Evolutionary conservation across 2,888 invertebrate genomes (phyloP).

Genomic region (Sminthurinus aureus): DNA sequence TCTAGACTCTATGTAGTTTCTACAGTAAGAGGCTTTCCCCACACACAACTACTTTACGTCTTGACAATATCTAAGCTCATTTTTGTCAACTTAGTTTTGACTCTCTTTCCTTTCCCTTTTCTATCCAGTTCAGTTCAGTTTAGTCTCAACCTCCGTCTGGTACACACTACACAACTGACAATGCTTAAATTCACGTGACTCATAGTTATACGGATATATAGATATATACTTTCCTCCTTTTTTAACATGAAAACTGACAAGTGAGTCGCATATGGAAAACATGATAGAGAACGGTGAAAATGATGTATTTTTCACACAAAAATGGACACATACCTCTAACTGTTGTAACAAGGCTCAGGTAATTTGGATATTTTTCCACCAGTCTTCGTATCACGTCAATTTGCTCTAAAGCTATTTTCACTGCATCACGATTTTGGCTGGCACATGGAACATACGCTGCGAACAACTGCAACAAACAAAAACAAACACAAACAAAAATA

Average conservation of each 20-base stretch:
- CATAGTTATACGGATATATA: too few relatives aligned
- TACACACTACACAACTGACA: too few relatives aligned
- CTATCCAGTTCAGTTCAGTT: too few relatives aligned
- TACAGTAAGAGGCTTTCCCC: constrained; percentile 6
- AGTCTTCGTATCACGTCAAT: constrained; percentile 63
- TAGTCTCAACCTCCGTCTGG: too few relatives aligned
- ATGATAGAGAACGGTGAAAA: background rate
- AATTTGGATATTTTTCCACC: constrained; percentile 58
- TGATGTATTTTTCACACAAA: background rate
- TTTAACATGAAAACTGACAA: too few relatives aligned
- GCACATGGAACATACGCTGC: constrained; percentile 62
- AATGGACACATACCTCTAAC: constrained; percentile 51
- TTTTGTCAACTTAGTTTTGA: background rate
- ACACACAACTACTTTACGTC: constrained; percentile 11
- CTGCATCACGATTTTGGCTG: constrained; percentile 62
- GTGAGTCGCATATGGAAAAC: background rate
- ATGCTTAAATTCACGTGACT: too few relatives aligned
- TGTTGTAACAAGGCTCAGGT: constrained; percentile 56
- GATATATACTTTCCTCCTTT: too few relatives aligned
- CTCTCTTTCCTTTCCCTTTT: background rate
- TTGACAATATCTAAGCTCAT: constrained; percentile 9
- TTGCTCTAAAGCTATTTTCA: constrained; percentile 64
- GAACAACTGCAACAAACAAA: constrained; percentile 63
- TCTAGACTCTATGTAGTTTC: too few relatives aligned
- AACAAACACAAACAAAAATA: background rate